A percentile compares a stretch with the other conserved stretches of the same genome.
Evolutionary conservation across 2,888 invertebrate genomes (phyloP).

Genomic region (Drosophila meridiana): DNA sequence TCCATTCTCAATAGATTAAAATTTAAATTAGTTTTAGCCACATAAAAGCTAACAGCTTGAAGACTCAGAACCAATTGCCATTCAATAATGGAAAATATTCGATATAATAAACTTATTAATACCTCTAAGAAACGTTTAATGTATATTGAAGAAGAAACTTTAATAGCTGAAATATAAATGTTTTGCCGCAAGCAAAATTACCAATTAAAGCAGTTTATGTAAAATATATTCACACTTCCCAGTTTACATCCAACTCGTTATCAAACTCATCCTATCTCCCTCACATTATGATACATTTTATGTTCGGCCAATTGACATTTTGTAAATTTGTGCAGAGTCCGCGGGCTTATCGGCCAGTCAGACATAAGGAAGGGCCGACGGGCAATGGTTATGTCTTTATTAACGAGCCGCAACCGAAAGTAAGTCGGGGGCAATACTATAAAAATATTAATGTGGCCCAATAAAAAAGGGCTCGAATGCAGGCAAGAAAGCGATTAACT

Average conservation of each 20-base stretch:
- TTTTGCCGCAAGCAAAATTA: neutral
- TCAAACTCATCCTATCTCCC: neutral
- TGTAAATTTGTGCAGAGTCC: constrained; percentile 7
- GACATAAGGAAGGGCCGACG: constrained; percentile 17
- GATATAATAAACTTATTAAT: neutral
- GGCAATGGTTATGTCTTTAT: constrained; percentile 68
- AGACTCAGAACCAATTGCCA: neutral
- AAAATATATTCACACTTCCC: neutral
- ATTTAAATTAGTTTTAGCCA: neutral
- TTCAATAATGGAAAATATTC: neutral
- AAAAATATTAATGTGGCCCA: constrained; percentile 73
- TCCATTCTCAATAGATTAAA: neutral
- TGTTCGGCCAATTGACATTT: constrained; percentile 33
- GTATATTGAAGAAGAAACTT: no score
- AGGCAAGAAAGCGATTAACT: constrained; percentile 79
- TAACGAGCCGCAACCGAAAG: constrained; percentile 65
- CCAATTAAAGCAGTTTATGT: constrained; percentile 4
- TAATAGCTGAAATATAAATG: neutral
- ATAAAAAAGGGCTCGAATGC: constrained; percentile 69
- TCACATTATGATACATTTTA: constrained; percentile 20
- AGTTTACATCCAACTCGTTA: neutral
- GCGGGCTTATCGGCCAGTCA: constrained; percentile 27
- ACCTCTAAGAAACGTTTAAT: neutral
- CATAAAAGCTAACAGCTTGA: neutral
- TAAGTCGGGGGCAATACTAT: constrained; percentile 51